A percentile compares a stretch with the other conserved stretches of the same genome.
Evolutionary conservation across 2,797 vertebrate genomes (phyloP).

Genomic region (Hypotaenidia okinawae): DNA sequence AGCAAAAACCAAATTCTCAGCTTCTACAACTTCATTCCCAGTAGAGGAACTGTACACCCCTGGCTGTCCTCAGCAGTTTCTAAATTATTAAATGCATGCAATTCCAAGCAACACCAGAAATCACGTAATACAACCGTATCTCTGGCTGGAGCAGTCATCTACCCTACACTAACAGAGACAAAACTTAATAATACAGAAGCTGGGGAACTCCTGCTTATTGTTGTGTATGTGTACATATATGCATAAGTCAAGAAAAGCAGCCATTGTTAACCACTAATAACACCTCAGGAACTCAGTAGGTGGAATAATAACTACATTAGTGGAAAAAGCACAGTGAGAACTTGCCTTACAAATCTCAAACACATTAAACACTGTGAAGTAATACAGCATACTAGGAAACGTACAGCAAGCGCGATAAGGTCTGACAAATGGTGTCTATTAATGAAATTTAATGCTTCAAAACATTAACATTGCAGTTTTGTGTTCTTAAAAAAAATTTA

Average conservation of each 20-base stretch:
- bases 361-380: not conserved
- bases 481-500: not conserved
- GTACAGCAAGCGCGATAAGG: not conserved
- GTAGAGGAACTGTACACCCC: rapidly evolving
- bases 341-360: not conserved
- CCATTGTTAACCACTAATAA: not conserved
- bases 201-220: not conserved
- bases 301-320: not conserved
- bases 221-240: not conserved
- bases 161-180: not conserved
- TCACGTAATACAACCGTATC: not conserved
- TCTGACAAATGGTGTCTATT: not conserved
- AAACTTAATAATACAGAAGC: not conserved
- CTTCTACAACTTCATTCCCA: not conserved
- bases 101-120: not conserved
- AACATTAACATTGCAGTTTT: not conserved
- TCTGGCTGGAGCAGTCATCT: not conserved
- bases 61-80: not conserved
- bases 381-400: not conserved
- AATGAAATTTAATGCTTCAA: not conserved
- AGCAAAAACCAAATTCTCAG: not conserved
- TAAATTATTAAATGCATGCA: not conserved
- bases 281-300: not conserved
- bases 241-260: not conserved
- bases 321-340: not conserved